Base-by-base conservation (phyloP, 1,140 invertebrate species). In the Lepidurus arcticus region DNA sequence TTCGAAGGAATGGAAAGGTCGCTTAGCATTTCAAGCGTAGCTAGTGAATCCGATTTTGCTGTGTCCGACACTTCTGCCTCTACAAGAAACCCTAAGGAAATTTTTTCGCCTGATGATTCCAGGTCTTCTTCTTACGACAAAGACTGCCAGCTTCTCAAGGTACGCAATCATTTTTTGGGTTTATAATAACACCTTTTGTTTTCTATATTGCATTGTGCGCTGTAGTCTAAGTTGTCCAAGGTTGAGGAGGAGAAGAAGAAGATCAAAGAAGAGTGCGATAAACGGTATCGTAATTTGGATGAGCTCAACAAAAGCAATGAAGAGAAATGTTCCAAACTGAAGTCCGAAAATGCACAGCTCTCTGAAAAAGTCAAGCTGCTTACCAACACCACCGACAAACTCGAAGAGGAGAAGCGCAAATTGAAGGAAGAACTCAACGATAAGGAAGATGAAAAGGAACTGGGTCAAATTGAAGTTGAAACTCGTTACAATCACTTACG, bases 1-100 rank as follows among this genome's bases (percentile, higher is more conserved):
- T 65, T 65, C 13, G 53, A 65, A 65, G 53, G 53, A 65, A 65
- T 65, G 53, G 53, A 65, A 65, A 65, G 53, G 53, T 65, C 53
- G 21, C 53, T 65, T 9, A 65, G 53, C 13, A 65, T 65, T 21
- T 65, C 53, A 7, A 65, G 53, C 53, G 13, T 65, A 21, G 53
- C 53, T 16, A 65, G 53, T 21, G 53, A 65, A 7, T 65, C 53
- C 16, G 53, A 65, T 13, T 65, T 65, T 5, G 16, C 53, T 0
- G 7, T 65, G 6, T 65, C 53, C 6, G 53, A 65, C 16, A 13
- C 53, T 1, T 21, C 6, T 16, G 53, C 53, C 13, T 21, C 53
- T 16, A 21, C 53, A n/a, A 65, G 21, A 16, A 65, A n/a, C 16
- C 16, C 13, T 65, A 65, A 65, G 21, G 53, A 65, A 7, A 21